Percentiles rank a stretch among this genome's conserved stretches.
These are phyloP conservation scores for Pseudolaguvia tuberculata DNA, from an alignment of 2,113 vertebrate genomes.

Conservation along the genomic window DNA sequence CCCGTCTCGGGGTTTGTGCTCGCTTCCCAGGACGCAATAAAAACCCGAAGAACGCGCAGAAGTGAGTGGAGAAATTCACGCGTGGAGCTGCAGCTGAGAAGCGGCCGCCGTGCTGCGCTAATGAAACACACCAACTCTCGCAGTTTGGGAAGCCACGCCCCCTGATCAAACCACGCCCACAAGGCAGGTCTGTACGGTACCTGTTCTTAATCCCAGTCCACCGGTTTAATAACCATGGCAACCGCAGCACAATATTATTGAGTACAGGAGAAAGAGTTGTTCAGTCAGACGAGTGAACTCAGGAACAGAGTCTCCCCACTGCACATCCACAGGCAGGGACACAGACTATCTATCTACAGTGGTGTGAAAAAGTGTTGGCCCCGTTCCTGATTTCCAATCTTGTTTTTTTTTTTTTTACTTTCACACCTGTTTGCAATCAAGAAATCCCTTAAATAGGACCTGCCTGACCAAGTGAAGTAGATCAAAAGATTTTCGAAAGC, in stretches of 20 bases:
- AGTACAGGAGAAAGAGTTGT: background rate
- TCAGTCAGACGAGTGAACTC: background rate
- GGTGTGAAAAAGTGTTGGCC: no score
- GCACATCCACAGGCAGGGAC: no score
- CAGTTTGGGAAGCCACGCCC: conserved; percentile 30
- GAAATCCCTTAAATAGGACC: no score
- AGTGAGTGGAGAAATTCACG: background rate
- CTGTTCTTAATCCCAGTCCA: background rate
- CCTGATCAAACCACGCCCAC: conserved; percentile 31
- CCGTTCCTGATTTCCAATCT: no score
- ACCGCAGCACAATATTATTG: background rate
- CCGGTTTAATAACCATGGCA: background rate
- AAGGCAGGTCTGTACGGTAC: conserved; percentile 11
- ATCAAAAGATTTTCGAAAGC: no score
- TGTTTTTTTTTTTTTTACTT: no score
- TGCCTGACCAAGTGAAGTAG: no score
- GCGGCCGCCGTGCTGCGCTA: conserved; percentile 50
- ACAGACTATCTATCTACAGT: no score
- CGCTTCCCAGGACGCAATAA: background rate
- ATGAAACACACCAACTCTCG: conserved; percentile 45
- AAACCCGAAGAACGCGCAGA: background rate
- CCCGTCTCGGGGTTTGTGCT: background rate
- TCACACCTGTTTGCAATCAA: no score
- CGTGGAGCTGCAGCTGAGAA: conserved; percentile 11
- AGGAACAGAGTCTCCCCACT: no score